These are phyloP conservation scores for Drosophila persimilis DNA, from an alignment of 1,140 invertebrate genomes.

Conservation along the genomic window DNA sequence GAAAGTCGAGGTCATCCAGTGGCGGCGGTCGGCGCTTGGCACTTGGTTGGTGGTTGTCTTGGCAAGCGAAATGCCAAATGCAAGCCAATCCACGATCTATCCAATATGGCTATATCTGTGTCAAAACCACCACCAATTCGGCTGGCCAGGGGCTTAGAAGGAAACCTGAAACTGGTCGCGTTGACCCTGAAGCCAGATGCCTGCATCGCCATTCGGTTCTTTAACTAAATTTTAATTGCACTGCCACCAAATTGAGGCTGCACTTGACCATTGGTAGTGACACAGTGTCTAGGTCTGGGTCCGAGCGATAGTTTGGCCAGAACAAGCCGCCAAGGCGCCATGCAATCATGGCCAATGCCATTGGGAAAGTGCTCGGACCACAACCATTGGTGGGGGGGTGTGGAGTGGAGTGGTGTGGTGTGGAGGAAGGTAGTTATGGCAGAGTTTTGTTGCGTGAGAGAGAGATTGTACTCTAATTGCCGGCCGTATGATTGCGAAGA, in stretches of 20 bases:
- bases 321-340: no score
- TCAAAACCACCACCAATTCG: slow-evolving; percentile 59
- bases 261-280: slow-evolving; percentile 74
- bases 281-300: slow-evolving; percentile 7
- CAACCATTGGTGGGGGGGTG: no score
- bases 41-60: slow-evolving; percentile 20
- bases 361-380: no score
- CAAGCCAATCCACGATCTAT: slow-evolving; percentile 42
- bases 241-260: slow-evolving; percentile 21
- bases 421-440: background rate
- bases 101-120: slow-evolving; percentile 67
- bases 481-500: slow-evolving; percentile 33
- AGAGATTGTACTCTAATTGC: slow-evolving; percentile 72
- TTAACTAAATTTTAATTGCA: slow-evolving; percentile 23
- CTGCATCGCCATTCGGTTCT: slow-evolving; percentile 61
- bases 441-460: slow-evolving; percentile 41
- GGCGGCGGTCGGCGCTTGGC: slow-evolving; percentile 29
- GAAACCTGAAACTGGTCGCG: slow-evolving; percentile 72
- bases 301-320: slow-evolving; percentile 20
- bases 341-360: no score
- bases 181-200: slow-evolving; percentile 45
- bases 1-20: slow-evolving; percentile 74
- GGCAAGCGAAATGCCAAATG: slow-evolving; percentile 70
- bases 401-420: no score
- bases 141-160: slow-evolving; percentile 55